Evolutionary conservation across 2,888 invertebrate genomes (phyloP), one percentile per base, ranked within the genome.

Genomic region (Campoletis raptor): DNA sequence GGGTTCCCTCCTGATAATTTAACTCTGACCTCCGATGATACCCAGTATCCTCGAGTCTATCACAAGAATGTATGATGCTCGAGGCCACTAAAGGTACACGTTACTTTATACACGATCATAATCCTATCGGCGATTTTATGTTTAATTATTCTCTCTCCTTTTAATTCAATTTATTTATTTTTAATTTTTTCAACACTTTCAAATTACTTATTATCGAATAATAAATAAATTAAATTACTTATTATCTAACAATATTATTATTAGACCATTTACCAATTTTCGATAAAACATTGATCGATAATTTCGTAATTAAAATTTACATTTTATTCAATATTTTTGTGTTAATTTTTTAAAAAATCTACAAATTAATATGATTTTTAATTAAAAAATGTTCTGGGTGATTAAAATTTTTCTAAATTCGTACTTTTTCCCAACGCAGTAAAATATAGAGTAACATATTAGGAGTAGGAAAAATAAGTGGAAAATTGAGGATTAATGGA

Each of bases 1-100:
- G 70, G 48, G 45, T 72, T 81, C 78, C 36, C 57, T 21, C 36
- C 57, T 21, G 77, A 73, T 81, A 82, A 85, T 78, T 78, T 73
- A 48, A 54, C 45, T 54, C 48, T 74, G 85, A 81, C 77, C 85
- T 69, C 45, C 54, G 45, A 61, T 57, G 66, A 57, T 64, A 18
- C 52, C 36, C 6, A 67, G 30, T 57, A 73, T 52, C 61, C 79
- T 48, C 70, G 42, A 76, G 78, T 82, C 30, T 30, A 52, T 82
- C 78, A 52, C 82, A 77, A 52, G 74, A 84, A 80, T 82, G 15
- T 61, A 70, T 40, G 78, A 73, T 67, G 42, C 70, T 4, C 30
- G 61, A 78, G 67, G 52, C 64, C 42, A 64, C 52, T 66, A 70
- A 61, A 81, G 76, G 37, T 85, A 37, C 57, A 76, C 70, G 37